Conservation (phyloP, 1,140 invertebrate species). For the Calycopis cecrops region DNA sequence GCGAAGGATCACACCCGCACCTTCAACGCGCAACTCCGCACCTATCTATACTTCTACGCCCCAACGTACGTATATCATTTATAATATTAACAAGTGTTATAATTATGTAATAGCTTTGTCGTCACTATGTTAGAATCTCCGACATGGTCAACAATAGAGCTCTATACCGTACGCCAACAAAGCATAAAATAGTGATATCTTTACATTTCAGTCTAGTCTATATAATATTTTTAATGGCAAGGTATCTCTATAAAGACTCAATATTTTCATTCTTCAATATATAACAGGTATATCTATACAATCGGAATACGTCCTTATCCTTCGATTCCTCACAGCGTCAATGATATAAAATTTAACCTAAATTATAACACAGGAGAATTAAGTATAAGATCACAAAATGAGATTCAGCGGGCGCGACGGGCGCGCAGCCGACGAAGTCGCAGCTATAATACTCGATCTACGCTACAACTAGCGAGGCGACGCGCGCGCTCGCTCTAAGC, state of each 20-base stretch:
- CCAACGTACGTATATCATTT: conserved; percentile 37
- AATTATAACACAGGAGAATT: conserved; percentile 75
- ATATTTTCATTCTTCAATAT: conserved; percentile 68
- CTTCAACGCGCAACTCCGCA: conserved; percentile 33
- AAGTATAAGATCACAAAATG: conserved; percentile 76
- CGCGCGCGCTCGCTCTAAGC: conserved; percentile 62
- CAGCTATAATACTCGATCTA: conserved; percentile 67
- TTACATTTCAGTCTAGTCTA: conserved; percentile 74
- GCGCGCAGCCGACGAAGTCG: conserved; percentile 62
- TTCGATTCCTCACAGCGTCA: conserved; percentile 67
- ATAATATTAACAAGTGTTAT: conserved; percentile 49
- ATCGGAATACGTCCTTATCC: conserved; percentile 61
- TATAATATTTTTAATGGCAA: conserved; percentile 73
- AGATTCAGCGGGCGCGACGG: conserved; percentile 68
- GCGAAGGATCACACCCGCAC: conserved; percentile 13
- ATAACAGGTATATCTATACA: conserved; percentile 72
- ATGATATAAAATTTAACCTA: conserved; percentile 76
- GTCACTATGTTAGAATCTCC: conserved; percentile 42
- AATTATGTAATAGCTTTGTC: conserved; percentile 52
- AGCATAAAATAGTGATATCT: conserved; percentile 75
- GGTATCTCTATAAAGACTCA: conserved; percentile 74
- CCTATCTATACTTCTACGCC: conserved; percentile 38
- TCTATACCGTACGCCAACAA: conserved; percentile 68
- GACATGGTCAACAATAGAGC: conserved; percentile 58
- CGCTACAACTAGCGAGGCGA: conserved; percentile 67